Percentiles rank a stretch among this genome's conserved stretches.
phyloP scores from a whole-genome alignment of 2,113 vertebrate species.

The Peromyscus polionotus region DNA sequence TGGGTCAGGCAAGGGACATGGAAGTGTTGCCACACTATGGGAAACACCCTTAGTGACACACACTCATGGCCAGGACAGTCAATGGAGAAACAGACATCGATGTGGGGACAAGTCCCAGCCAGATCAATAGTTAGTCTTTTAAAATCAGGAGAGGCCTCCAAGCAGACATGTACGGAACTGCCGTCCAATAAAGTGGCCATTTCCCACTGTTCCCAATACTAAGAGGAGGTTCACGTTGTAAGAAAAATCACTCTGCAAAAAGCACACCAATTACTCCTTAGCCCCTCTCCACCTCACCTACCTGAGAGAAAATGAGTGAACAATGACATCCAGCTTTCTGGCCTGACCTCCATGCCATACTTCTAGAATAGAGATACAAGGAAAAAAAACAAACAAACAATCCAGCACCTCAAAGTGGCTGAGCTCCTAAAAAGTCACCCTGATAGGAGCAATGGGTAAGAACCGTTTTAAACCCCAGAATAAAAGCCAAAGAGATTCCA shows the following conservation, averaged over 20 bases:
- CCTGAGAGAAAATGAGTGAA: background rate
- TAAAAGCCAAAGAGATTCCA: background rate
- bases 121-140: background rate
- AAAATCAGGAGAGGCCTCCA: background rate
- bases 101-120: accelerated
- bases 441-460: background rate
- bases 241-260: constrained; percentile 42
- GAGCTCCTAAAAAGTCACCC: background rate
- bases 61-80: background rate
- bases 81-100: background rate
- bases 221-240: background rate
- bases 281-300: background rate
- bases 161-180: background rate
- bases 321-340: background rate
- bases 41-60: background rate
- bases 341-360: background rate
- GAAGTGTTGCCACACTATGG: background rate
- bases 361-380: background rate
- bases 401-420: background rate
- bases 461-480: background rate
- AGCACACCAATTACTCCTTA: background rate
- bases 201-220: background rate
- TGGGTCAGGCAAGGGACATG: background rate
- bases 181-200: background rate
- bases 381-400: background rate